Evolutionary conservation across 2,113 vertebrate genomes (phyloP).

Genomic region (Origma solitaria): DNA sequence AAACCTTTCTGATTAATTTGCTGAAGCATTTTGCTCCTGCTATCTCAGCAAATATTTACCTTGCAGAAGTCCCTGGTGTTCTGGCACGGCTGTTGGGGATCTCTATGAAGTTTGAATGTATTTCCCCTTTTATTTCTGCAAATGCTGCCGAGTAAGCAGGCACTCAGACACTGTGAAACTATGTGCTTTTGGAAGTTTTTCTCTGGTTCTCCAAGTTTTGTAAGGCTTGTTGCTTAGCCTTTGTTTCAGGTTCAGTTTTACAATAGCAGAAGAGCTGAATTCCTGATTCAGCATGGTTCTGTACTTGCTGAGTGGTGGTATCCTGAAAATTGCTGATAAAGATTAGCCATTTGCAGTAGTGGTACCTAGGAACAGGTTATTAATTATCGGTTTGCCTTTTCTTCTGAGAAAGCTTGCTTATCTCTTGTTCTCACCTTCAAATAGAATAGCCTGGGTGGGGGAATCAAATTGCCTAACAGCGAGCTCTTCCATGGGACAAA

Average conservation of each 20-base stretch:
- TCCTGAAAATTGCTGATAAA: neutral
- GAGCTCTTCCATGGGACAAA: neutral
- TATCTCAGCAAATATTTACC: neutral
- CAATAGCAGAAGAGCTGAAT: neutral
- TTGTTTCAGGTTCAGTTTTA: neutral
- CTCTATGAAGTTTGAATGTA: neutral
- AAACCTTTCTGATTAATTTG: conserved; percentile 1
- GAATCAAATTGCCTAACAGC: neutral
- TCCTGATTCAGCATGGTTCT: neutral
- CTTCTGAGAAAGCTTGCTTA: neutral
- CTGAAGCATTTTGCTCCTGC: neutral
- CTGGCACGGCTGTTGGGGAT: neutral
- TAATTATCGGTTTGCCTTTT: neutral
- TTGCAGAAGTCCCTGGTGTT: neutral
- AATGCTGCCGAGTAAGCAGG: neutral
- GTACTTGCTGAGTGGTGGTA: neutral
- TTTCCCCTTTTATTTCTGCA: neutral
- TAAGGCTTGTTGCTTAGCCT: neutral
- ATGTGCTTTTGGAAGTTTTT: neutral
- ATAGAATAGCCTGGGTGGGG: neutral
- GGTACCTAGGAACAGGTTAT: neutral
- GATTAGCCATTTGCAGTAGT: neutral
- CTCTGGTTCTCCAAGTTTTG: neutral
- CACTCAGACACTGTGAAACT: neutral
- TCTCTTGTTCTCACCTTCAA: neutral